Conservation (phyloP, 2,888 invertebrate species). For the Zygaena filipendulae region DNA sequence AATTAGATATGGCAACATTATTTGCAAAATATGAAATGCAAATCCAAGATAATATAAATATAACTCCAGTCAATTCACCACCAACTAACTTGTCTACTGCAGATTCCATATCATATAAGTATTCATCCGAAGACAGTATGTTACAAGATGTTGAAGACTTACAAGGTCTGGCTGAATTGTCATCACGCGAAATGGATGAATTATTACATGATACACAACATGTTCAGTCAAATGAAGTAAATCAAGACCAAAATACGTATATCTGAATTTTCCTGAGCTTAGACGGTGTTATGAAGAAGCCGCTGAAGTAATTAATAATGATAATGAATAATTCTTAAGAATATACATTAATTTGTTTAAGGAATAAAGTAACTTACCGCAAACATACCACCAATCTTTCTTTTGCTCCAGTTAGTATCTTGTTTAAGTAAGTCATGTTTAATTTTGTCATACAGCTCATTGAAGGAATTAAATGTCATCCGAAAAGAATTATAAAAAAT, state of each 20-base stretch:
- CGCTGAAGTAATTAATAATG: constrained; percentile 6
- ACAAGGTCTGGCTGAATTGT: constrained; percentile 8
- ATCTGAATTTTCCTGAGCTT: constrained; percentile 7
- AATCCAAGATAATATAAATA: constrained; percentile 4
- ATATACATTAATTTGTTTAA: too few relatives aligned
- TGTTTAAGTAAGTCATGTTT: too few relatives aligned
- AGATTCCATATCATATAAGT: constrained; percentile 2
- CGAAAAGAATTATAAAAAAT: constrained; percentile 10
- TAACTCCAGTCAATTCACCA: constrained; percentile 8
- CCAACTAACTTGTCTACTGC: constrained; percentile 8
- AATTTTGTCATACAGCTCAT: too few relatives aligned
- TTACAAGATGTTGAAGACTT: constrained; percentile 7
- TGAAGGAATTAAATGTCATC: too few relatives aligned
- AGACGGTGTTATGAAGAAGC: constrained; percentile 8
- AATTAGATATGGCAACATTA: constrained; percentile 19
- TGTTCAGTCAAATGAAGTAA: constrained; percentile 7
- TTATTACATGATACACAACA: constrained; percentile 2
- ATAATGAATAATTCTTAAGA: too few relatives aligned
- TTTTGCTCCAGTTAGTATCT: too few relatives aligned
- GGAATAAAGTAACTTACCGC: too few relatives aligned
- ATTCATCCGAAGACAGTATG: constrained; percentile 10
- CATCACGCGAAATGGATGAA: constrained; percentile 7
- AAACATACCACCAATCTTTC: too few relatives aligned
- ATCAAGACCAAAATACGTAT: constrained; percentile 6
- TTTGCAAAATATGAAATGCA: constrained; percentile 17